Evolutionary conservation across 2,797 vertebrate species (phyloP).

Genomic region (Hydrocynus forskahlii): DNA sequence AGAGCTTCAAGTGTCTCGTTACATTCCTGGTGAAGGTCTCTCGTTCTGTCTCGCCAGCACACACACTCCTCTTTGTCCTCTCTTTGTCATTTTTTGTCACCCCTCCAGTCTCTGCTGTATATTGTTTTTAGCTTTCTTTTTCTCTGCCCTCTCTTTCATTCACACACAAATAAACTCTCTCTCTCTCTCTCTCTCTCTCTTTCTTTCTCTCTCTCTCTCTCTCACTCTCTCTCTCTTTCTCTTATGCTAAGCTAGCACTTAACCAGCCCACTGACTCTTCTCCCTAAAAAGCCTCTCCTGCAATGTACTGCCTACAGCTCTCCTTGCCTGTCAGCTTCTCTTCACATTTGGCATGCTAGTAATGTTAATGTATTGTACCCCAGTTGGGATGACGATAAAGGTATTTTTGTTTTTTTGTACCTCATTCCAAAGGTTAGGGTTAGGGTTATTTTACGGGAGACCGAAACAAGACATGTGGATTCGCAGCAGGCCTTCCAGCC

Average conservation of each 20-base stretch:
- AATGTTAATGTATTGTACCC: constrained; percentile 12
- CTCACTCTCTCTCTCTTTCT: constrained; percentile 24
- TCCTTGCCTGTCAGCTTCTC: constrained; percentile 66
- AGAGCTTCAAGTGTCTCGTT: constrained; percentile 42
- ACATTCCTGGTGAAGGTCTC: constrained; percentile 21
- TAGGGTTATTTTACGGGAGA: neutral
- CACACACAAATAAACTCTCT: constrained; percentile 14
- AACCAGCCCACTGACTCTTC: constrained; percentile 41
- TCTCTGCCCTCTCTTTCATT: constrained; percentile 23
- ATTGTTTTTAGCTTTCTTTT: constrained; percentile 18
- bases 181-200: constrained; percentile 28
- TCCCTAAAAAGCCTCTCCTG: constrained; percentile 50
- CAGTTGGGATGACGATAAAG: neutral
- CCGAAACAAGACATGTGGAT: neutral
- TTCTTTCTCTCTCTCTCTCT: constrained; percentile 26
- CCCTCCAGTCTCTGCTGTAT: neutral
- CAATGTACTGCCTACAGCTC: constrained; percentile 53
- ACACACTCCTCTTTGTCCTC: constrained; percentile 22
- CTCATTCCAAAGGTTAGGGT: too few relatives aligned
- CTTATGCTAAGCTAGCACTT: constrained; percentile 41
- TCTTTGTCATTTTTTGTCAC: constrained; percentile 37
- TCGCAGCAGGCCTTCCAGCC: neutral
- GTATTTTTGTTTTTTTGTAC: neutral
- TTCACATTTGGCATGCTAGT: constrained; percentile 61
- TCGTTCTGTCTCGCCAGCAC: constrained; percentile 23